A percentile compares a stretch with the other conserved stretches of the same genome.
phyloP scores from a whole-genome alignment of 2,888 invertebrate species.

The Machimus atricapillus region DNA sequence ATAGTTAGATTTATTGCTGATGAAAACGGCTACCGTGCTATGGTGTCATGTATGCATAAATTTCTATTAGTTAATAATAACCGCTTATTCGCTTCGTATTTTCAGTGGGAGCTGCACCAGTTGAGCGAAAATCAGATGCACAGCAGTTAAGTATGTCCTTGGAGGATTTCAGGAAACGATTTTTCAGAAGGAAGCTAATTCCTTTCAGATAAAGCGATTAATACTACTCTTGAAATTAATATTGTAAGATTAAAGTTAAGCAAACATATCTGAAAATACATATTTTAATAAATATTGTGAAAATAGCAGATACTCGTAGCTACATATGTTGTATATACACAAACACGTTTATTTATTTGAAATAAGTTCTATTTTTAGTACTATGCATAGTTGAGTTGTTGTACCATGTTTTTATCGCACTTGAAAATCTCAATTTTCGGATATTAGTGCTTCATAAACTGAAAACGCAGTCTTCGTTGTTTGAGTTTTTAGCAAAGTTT shows the following conservation, averaged over 20 bases:
- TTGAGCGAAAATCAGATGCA: neutral
- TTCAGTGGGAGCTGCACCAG: neutral
- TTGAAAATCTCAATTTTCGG: no score
- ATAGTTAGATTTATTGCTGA: neutral
- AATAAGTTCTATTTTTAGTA: no score
- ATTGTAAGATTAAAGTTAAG: neutral
- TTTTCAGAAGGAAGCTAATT: neutral
- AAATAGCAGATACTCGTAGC: neutral
- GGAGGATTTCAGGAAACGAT: neutral
- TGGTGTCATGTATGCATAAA: neutral
- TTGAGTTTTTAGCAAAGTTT: no score
- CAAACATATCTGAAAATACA: no score
- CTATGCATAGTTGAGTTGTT: no score
- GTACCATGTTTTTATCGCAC: no score
- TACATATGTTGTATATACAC: no score
- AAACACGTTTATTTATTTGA: no score
- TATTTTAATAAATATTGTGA: neutral
- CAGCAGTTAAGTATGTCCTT: neutral
- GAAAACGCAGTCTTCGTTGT: no score
- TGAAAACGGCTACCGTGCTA: neutral
- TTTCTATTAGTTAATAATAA: neutral
- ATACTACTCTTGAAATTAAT: neutral
- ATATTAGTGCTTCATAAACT: no score
- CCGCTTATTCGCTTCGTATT: neutral
- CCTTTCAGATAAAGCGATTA: neutral